Evolutionary conservation across 2,113 vertebrate genomes (phyloP).

Genomic region (Bos javanicus): DNA sequence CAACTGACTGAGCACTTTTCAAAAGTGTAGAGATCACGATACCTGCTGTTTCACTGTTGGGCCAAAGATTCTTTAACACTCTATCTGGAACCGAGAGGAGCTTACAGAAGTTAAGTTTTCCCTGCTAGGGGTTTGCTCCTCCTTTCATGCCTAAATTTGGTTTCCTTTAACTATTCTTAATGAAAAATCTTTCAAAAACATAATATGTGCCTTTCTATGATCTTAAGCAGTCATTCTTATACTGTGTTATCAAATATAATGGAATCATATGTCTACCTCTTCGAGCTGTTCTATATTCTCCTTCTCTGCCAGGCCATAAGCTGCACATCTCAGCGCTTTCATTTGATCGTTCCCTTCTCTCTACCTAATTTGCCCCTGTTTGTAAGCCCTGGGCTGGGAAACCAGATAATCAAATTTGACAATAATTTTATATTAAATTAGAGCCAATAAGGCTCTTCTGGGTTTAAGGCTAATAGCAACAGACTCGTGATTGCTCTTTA

Average conservation of each 20-base stretch:
- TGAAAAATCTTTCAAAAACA: not conserved
- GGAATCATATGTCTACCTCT: not conserved
- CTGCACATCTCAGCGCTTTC: not conserved
- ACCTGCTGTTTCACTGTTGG: not conserved
- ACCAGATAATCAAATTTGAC: slow-evolving; percentile 32
- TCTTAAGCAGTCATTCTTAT: not conserved
- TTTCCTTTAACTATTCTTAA: not conserved
- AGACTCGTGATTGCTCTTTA: not conserved
- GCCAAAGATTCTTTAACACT: not conserved
- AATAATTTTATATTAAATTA: slow-evolving; percentile 60
- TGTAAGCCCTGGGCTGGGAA: slow-evolving; percentile 1
- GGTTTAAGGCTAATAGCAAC: slow-evolving; percentile 9
- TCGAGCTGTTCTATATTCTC: not conserved
- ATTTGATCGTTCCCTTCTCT: not conserved
- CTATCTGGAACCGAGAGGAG: not conserved
- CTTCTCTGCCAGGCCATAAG: not conserved
- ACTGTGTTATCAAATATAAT: not conserved
- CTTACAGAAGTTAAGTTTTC: not conserved
- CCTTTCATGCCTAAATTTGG: not conserved
- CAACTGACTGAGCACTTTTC: too few relatives aligned
- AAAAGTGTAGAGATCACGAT: not conserved
- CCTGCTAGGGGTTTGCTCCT: not conserved
- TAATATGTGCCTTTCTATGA: not conserved
- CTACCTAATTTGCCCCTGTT: not conserved
- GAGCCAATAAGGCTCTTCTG: slow-evolving; percentile 41